These are phyloP conservation scores for Rotaria socialis DNA, from an alignment of 2,888 invertebrate species.

Conservation along the genomic window DNA sequence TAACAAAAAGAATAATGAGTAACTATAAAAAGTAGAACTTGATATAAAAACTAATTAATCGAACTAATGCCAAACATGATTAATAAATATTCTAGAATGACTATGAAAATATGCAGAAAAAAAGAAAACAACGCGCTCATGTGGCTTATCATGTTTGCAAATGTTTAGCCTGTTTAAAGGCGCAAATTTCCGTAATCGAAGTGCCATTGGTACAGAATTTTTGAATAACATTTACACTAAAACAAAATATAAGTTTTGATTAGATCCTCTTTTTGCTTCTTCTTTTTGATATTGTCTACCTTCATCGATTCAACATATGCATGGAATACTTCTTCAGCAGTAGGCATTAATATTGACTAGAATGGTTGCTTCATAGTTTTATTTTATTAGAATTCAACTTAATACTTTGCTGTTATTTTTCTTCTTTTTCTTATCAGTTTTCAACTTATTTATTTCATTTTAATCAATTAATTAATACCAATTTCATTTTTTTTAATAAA, in stretches of 20 bases:
- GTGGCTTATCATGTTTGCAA: not conserved
- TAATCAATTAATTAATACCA: not conserved
- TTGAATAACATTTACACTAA: not conserved
- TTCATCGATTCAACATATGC: not conserved
- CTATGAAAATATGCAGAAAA: not conserved
- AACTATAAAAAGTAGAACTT: not conserved
- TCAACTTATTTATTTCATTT: not conserved
- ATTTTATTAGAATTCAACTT: too few species aligned
- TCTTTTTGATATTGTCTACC: not conserved
- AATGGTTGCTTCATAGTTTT: not conserved
- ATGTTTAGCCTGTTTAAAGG: conserved; percentile 20
- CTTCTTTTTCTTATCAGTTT: not conserved
- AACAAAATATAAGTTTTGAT: not conserved
- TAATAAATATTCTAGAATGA: not conserved
- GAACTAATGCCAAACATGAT: not conserved
- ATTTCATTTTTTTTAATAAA: not conserved
- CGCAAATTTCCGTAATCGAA: not conserved
- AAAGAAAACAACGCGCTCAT: not conserved
- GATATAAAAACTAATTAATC: not conserved
- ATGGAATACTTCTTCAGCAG: not conserved
- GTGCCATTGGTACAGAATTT: not conserved
- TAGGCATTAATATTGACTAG: too few species aligned
- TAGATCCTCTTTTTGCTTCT: not conserved
- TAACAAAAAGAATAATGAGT: too few species aligned
- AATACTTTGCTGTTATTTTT: too few species aligned